These are phyloP conservation scores for Chloroceryle amazona DNA, from an alignment of 2,797 vertebrate species.

Conservation along the genomic window DNA sequence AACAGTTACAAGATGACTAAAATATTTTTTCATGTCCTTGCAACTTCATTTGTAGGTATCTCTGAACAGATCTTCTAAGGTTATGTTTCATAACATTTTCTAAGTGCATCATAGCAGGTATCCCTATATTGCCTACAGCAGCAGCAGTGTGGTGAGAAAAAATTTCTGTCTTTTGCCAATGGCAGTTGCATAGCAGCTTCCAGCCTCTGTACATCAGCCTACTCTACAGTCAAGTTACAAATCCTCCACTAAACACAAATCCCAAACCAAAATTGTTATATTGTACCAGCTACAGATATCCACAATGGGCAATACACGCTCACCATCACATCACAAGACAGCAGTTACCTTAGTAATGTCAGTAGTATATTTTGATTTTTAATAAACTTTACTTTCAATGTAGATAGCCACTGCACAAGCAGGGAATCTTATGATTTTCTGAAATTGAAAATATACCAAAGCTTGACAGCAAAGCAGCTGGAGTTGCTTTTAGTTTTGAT, in stretches of 20 bases:
- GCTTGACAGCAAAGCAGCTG: neutral
- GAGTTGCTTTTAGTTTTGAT: neutral
- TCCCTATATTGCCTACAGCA: constrained; percentile 48
- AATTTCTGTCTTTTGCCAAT: neutral
- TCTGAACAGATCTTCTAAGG: constrained; percentile 5
- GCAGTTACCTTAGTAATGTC: neutral
- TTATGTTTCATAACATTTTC: constrained; percentile 24
- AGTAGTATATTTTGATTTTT: neutral
- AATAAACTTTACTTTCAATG: neutral
- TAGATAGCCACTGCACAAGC: neutral
- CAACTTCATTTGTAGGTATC: constrained; percentile 3
- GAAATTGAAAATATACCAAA: neutral
- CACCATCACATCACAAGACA: neutral
- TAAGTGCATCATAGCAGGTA: constrained; percentile 43
- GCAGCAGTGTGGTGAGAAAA: neutral
- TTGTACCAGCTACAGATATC: neutral
- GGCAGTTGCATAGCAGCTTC: neutral
- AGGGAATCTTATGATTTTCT: neutral
- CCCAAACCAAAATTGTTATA: neutral
- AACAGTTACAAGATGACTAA: neutral
- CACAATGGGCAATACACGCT: neutral
- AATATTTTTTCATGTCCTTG: neutral
- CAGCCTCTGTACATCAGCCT: neutral
- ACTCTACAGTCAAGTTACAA: neutral
- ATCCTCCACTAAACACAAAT: neutral